Evolutionary conservation across 2,113 vertebrate genomes (phyloP).

Genomic region (Mystacornis crossleyi): DNA sequence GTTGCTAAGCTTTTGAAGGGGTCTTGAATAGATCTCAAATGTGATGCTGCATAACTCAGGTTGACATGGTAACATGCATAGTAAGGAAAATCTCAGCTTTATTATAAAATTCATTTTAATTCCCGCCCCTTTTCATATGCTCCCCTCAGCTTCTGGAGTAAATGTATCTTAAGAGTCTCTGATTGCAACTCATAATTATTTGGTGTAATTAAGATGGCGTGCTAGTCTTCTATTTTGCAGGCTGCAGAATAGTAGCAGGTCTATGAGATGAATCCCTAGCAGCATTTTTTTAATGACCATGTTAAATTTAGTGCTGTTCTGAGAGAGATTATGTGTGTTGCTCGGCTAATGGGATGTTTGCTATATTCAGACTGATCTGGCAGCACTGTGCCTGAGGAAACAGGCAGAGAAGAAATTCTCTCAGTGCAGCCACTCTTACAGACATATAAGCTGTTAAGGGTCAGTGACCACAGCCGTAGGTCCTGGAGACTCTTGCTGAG

Average conservation of each 20-base stretch:
- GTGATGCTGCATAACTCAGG: slow-evolving; percentile 57
- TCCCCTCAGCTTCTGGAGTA: slow-evolving; percentile 10
- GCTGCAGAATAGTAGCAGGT: background rate
- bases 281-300: slow-evolving; percentile 28
- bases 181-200: slow-evolving; percentile 4
- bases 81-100: slow-evolving; percentile 58
- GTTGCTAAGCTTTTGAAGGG: slow-evolving; percentile 54
- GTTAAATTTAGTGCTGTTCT: slow-evolving; percentile 38
- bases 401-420: background rate
- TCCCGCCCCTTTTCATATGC: slow-evolving; percentile 29
- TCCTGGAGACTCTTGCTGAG: background rate
- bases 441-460: background rate
- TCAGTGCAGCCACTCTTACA: background rate
- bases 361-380: slow-evolving; percentile 2
- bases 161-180: slow-evolving; percentile 37
- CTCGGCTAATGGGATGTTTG: slow-evolving; percentile 14
- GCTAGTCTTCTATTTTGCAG: slow-evolving; percentile 19
- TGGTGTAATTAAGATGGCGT: slow-evolving; percentile 2
- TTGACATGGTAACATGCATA: slow-evolving; percentile 66
- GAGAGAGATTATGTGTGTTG: background rate
- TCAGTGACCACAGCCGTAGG: background rate
- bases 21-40: slow-evolving; percentile 54
- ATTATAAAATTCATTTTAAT: slow-evolving; percentile 45
- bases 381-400: background rate
- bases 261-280: background rate